Evolutionary conservation across 2,888 invertebrate genomes (phyloP).

Genomic region (Syritta pipiens): DNA sequence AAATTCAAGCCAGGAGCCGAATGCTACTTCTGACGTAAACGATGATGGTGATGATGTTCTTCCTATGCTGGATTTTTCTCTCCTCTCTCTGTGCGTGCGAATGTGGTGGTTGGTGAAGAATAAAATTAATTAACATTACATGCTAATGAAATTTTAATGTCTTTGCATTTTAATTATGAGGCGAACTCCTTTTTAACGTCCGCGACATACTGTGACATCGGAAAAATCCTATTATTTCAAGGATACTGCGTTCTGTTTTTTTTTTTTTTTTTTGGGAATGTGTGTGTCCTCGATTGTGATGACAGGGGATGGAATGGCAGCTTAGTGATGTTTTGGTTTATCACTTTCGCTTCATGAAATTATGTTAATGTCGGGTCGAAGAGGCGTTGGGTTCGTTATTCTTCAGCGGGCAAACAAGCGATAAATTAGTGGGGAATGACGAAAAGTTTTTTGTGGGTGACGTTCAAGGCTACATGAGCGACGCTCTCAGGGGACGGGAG

Average conservation of each 20-base stretch:
- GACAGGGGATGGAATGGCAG: conserved; percentile 41
- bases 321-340: conserved; percentile 67
- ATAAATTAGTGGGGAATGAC: conserved; percentile 31
- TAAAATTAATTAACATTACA: conserved; percentile 74
- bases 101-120: too few species aligned
- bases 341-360: conserved; percentile 64
- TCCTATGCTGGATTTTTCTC: too few species aligned
- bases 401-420: conserved; percentile 27
- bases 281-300: conserved; percentile 22
- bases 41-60: conserved; percentile 7
- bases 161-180: conserved; percentile 69
- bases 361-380: conserved; percentile 45
- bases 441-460: conserved; percentile 33
- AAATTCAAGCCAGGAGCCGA: conserved; percentile 30
- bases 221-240: conserved; percentile 40
- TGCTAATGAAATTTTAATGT: conserved; percentile 74
- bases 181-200: conserved; percentile 56
- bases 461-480: too few species aligned
- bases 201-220: conserved; percentile 29
- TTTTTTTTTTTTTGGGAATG: background rate
- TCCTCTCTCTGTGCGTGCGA: too few species aligned
- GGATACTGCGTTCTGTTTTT: conserved; percentile 16
- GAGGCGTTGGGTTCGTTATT: conserved; percentile 15
- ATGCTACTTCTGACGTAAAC: conserved; percentile 22
- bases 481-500: too few species aligned